phyloP scores from a whole-genome alignment of 1,140 invertebrate species.

The Eupeodes corollae region DNA sequence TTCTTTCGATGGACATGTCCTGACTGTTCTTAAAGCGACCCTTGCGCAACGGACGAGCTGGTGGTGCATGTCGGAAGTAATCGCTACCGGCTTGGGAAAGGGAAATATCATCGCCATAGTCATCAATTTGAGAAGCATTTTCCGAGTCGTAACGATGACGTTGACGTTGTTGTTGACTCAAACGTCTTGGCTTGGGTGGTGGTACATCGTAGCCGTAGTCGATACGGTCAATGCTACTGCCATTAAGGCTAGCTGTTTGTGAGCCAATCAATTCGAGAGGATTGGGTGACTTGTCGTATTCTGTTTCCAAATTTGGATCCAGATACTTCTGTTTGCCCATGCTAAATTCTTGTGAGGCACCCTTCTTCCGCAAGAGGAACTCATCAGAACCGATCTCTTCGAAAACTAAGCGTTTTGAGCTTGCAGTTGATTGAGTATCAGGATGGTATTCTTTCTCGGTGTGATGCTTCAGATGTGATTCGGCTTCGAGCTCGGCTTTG shows the following conservation, averaged over 20 bases:
- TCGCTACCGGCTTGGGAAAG: constrained; percentile 35
- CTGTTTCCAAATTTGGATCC: constrained; percentile 53
- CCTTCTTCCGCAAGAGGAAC: constrained; percentile 67
- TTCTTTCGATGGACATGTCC: constrained; percentile 14
- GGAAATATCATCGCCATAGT: constrained; percentile 30
- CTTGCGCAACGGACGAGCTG: constrained; percentile 30
- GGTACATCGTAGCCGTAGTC: constrained; percentile 30
- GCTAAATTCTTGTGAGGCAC: constrained; percentile 71
- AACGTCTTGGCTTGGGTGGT: constrained; percentile 28
- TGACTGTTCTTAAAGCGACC: constrained; percentile 36
- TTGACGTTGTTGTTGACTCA: constrained; percentile 19
- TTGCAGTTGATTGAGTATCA: constrained; percentile 34
- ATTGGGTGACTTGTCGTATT: constrained; percentile 55
- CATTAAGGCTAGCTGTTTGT: neutral
- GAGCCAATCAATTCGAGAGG: constrained; percentile 46
- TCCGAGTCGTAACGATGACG: constrained; percentile 23
- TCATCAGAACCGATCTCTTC: constrained; percentile 79
- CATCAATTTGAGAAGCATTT: constrained; percentile 23
- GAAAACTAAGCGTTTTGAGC: constrained; percentile 47
- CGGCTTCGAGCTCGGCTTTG: constrained; percentile 30
- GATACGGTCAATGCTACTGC: constrained; percentile 5
- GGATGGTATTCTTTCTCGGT: constrained; percentile 15
- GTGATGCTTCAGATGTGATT: constrained; percentile 27
- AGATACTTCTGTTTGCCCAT: constrained; percentile 56
- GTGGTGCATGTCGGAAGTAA: constrained; percentile 14